phyloP scores from a whole-genome alignment of 2,888 invertebrate genomes.

The Bhutanitis thaidina region DNA sequence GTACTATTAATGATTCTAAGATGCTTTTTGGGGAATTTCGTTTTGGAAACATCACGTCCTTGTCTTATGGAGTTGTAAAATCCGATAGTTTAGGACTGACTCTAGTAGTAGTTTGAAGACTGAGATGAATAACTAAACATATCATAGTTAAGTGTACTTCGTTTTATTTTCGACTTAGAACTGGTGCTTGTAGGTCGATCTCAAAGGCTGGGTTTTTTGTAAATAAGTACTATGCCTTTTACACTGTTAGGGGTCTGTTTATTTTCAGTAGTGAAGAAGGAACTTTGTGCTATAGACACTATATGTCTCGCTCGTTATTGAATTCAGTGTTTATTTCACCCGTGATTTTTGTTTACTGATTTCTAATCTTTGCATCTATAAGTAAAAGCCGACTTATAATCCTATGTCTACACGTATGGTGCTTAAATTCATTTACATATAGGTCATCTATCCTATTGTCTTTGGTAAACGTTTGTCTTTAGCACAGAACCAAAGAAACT shows the following conservation, averaged over 20 bases:
- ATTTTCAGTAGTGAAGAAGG: slow-evolving; percentile 31
- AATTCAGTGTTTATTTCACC: neutral
- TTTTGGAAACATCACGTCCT: slow-evolving; percentile 77
- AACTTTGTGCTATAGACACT: slow-evolving; percentile 33
- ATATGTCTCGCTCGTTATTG: neutral
- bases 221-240: slow-evolving; percentile 73
- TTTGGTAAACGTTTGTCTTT: slow-evolving; percentile 29
- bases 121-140: slow-evolving; percentile 74
- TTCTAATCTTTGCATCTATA: neutral
- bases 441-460: neutral
- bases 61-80: slow-evolving; percentile 75
- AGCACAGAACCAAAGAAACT: slow-evolving; percentile 28
- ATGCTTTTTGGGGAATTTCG: slow-evolving; percentile 70
- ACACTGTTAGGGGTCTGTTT: slow-evolving; percentile 58
- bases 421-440: slow-evolving; percentile 6
- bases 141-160: slow-evolving; percentile 73
- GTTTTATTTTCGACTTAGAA: slow-evolving; percentile 74
- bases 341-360: neutral
- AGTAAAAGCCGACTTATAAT: neutral
- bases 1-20: slow-evolving; percentile 59
- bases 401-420: slow-evolving; percentile 6
- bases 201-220: slow-evolving; percentile 77
- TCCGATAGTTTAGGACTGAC: slow-evolving; percentile 76
- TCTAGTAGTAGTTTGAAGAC: slow-evolving; percentile 78
- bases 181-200: slow-evolving; percentile 80